phyloP scores from a whole-genome alignment of 2,888 invertebrate species.

The Agonum fuliginosum region DNA sequence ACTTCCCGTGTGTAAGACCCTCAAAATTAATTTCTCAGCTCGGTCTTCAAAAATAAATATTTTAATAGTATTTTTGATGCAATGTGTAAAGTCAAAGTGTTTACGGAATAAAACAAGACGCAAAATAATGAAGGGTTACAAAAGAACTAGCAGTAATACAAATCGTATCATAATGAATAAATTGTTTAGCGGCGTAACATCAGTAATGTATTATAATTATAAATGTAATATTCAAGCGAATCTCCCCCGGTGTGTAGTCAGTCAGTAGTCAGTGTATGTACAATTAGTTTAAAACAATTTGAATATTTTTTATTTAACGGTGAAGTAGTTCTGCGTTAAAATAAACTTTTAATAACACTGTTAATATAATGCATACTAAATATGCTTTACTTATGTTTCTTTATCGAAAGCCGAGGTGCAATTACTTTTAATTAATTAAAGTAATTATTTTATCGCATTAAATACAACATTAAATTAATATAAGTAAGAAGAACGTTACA shows the following conservation, averaged over 20 bases:
- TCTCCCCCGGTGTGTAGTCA: neutral
- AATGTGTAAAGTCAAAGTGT: too few relatives aligned
- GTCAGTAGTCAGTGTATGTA: neutral
- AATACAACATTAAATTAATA: slow-evolving; percentile 33
- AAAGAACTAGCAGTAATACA: slow-evolving; percentile 14
- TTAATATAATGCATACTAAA: slow-evolving; percentile 54
- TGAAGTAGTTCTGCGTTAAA: slow-evolving; percentile 31
- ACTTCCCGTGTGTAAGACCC: too few relatives aligned
- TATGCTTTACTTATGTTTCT: slow-evolving; percentile 35
- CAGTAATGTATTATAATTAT: slow-evolving; percentile 49
- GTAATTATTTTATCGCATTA: slow-evolving; percentile 56
- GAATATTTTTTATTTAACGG: slow-evolving; percentile 53
- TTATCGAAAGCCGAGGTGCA: slow-evolving; percentile 53
- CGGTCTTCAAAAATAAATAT: too few relatives aligned
- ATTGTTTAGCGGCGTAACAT: slow-evolving; percentile 24
- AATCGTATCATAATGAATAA: slow-evolving; percentile 23
- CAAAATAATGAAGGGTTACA: neutral
- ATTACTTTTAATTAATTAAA: slow-evolving; percentile 55
- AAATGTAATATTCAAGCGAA: slow-evolving; percentile 39
- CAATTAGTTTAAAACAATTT: slow-evolving; percentile 48
- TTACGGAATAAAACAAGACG: too few relatives aligned
- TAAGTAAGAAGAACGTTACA: slow-evolving; percentile 37
- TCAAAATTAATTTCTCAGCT: too few relatives aligned
- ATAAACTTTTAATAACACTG: slow-evolving; percentile 47
- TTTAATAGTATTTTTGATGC: too few relatives aligned